A percentile compares a stretch with the other conserved stretches of the same genome.
Evolutionary conservation across 2,888 invertebrate species (phyloP).

Genomic region (Sarcophaga carnaria): DNA sequence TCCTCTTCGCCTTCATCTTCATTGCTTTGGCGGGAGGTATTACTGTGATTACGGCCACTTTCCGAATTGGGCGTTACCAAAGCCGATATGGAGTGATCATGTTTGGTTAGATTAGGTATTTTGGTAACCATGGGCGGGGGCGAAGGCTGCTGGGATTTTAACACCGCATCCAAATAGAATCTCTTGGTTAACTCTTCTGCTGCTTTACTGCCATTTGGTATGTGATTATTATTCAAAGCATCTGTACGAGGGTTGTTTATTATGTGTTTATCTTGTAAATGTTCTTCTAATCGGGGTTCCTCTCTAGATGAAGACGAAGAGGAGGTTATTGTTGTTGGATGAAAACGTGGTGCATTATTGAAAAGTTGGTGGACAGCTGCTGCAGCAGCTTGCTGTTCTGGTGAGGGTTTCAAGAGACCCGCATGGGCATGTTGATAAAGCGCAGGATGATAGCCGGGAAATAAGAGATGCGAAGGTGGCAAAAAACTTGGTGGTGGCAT

Average conservation of each 20-base stretch:
- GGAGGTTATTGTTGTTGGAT: conserved; percentile 70
- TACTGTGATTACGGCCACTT: conserved; percentile 77
- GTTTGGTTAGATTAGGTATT: conserved; percentile 74
- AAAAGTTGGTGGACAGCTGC: conserved; percentile 79
- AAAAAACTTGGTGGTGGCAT: conserved; percentile 86
- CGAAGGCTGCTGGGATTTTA: conserved; percentile 84
- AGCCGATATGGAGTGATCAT: conserved; percentile 78
- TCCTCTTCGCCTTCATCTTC: conserved; percentile 72
- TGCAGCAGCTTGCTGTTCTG: conserved; percentile 78
- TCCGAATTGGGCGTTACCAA: conserved; percentile 80
- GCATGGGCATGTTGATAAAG: conserved; percentile 83
- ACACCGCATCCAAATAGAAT: conserved; percentile 88
- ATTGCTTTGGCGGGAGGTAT: conserved; percentile 76
- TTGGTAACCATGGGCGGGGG: conserved; percentile 74
- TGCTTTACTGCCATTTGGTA: conserved; percentile 83
- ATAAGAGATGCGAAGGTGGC: conserved; percentile 84
- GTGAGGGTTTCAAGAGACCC: conserved; percentile 79
- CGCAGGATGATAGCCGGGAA: conserved; percentile 85
- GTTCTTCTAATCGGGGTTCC: conserved; percentile 45
- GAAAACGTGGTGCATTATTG: conserved; percentile 72
- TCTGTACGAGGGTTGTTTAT: conserved; percentile 75
- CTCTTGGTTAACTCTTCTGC: conserved; percentile 87
- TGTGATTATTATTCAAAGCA: conserved; percentile 80
- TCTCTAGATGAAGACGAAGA: conserved; percentile 20
- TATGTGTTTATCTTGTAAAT: conserved; percentile 68